A percentile compares a stretch with the other conserved stretches of the same genome.
Evolutionary conservation across 2,888 invertebrate genomes (phyloP).

Genomic region (Cheilosia soror): DNA sequence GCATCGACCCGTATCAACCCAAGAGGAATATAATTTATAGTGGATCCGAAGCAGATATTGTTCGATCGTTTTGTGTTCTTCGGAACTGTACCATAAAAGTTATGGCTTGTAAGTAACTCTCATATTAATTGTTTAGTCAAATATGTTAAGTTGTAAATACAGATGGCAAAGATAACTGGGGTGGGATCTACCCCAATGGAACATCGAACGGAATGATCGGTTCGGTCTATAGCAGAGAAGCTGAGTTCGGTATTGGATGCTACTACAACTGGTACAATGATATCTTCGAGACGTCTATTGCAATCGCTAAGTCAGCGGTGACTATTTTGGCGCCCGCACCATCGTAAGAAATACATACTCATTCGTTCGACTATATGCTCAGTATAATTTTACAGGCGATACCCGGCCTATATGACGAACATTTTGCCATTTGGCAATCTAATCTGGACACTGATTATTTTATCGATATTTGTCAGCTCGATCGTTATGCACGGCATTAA

Average conservation of each 20-base stretch:
- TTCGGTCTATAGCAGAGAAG: conserved; percentile 80
- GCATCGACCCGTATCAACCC: conserved; percentile 77
- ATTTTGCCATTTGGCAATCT: conserved; percentile 79
- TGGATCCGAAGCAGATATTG: conserved; percentile 81
- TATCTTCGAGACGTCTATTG: conserved; percentile 80
- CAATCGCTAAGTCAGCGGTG: conserved; percentile 81
- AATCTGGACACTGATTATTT: conserved; percentile 79
- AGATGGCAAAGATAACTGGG: conserved; percentile 82
- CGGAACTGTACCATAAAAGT: conserved; percentile 81
- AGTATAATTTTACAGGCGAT: conserved; percentile 75
- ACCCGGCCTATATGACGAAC: conserved; percentile 80
- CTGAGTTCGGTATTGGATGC: conserved; percentile 82
- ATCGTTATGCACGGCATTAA: conserved; percentile 78
- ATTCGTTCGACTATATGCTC: not conserved
- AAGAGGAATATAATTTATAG: conserved; percentile 78
- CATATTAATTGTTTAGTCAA: not conserved
- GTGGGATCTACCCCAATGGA: conserved; percentile 80
- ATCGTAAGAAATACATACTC: conserved; percentile 76
- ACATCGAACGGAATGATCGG: conserved; percentile 81
- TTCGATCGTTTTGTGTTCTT: conserved; percentile 80
- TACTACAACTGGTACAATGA: conserved; percentile 82
- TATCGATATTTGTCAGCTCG: conserved; percentile 78
- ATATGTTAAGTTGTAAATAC: not conserved
- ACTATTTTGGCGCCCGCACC: conserved; percentile 81
- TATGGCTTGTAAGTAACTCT: conserved; percentile 79